A percentile compares a stretch with the other conserved stretches of the same genome.
These are phyloP conservation scores for Clitarchus hookeri DNA, from an alignment of 2,888 invertebrate species.

Conservation along the genomic window DNA sequence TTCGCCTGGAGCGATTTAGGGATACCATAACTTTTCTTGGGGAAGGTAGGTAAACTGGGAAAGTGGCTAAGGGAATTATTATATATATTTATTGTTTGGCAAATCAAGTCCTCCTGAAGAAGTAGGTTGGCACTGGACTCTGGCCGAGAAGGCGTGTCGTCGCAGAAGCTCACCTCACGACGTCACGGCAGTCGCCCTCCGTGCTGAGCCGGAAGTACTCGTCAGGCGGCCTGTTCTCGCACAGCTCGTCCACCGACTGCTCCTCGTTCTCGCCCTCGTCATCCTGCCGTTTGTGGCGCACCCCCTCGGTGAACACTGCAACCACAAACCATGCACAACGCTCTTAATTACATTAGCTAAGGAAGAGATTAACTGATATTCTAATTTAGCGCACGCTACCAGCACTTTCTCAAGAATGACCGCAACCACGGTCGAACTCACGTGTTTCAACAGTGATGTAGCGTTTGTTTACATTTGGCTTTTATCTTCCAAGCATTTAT, in stretches of 20 bases:
- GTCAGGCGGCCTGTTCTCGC: conserved; percentile 85
- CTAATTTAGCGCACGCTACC: neutral
- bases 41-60: no score
- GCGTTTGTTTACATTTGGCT: neutral
- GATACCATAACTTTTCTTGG: no score
- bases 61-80: no score
- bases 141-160: neutral
- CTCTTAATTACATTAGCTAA: neutral
- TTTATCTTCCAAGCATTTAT: neutral
- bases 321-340: neutral
- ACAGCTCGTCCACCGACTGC: conserved; percentile 76
- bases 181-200: conserved; percentile 89
- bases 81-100: no score
- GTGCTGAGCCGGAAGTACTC: conserved; percentile 87
- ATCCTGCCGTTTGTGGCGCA: conserved; percentile 68
- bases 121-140: no score
- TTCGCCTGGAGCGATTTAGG: no score
- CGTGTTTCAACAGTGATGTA: neutral
- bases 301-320: conserved; percentile 56
- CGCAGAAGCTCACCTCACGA: conserved; percentile 73
- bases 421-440: no score
- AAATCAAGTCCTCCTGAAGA: no score
- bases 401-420: no score
- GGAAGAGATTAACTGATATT: no score
- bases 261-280: conserved; percentile 60